Conservation (phyloP, 1,140 invertebrate genomes). For the Antheraea pernyi region DNA sequence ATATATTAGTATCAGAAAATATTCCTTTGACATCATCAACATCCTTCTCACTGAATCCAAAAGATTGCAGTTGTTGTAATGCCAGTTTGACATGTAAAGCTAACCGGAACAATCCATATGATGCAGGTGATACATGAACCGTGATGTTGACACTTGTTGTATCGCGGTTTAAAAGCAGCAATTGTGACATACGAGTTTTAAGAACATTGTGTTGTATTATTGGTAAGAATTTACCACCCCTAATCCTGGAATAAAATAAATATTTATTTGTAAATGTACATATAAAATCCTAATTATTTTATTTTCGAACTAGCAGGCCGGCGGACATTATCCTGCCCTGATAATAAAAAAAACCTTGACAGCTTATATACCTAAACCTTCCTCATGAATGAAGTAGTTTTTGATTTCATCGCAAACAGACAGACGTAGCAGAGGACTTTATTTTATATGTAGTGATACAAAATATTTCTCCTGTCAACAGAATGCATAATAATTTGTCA, state of each 20-base stretch:
- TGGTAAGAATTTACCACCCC: conserved; percentile 88
- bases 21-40: conserved; percentile 98
- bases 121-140: conserved; percentile 81
- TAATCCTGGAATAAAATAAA: conserved; percentile 70
- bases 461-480: too few species aligned
- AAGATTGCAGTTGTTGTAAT: conserved; percentile 84
- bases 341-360: too few species aligned
- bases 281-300: too few species aligned
- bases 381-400: too few species aligned
- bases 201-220: conserved; percentile 91
- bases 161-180: conserved; percentile 82
- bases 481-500: too few species aligned
- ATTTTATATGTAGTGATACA: too few species aligned
- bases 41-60: conserved; percentile 96
- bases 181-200: conserved; percentile 87
- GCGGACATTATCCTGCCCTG: too few species aligned
- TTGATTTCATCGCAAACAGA: too few species aligned
- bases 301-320: too few species aligned
- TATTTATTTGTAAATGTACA: background rate
- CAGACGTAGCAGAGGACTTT: too few species aligned
- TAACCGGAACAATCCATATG: conserved; percentile 86
- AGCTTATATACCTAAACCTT: too few species aligned
- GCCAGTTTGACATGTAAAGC: conserved; percentile 90
- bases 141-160: conserved; percentile 81
- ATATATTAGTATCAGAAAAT: conserved; percentile 97